Evolutionary conservation across 2,797 vertebrate species (phyloP).

Genomic region (Pseudochirops cupreus): DNA sequence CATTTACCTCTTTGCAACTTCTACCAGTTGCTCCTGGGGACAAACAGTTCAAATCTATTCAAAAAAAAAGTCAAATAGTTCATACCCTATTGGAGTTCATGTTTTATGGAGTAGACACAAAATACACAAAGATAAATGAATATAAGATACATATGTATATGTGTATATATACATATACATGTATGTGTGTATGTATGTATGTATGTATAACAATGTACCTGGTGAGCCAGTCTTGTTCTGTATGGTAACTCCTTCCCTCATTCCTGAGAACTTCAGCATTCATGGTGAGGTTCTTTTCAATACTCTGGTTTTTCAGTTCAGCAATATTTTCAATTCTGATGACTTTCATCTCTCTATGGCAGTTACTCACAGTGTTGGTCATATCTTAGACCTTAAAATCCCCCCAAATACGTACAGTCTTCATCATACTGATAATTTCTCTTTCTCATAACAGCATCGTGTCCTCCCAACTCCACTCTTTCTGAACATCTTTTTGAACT

Average conservation of each 20-base stretch:
- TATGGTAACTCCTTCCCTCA: background rate
- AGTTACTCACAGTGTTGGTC: background rate
- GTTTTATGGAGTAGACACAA: background rate
- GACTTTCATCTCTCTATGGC: background rate
- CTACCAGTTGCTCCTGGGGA: background rate
- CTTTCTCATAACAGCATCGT: background rate
- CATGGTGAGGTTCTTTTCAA: background rate
- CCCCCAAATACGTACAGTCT: background rate
- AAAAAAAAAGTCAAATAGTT: background rate
- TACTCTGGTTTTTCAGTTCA: background rate
- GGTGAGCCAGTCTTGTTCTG: background rate
- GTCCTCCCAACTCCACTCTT: background rate
- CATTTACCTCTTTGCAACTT: background rate
- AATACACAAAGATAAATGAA: background rate
- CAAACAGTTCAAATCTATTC: background rate
- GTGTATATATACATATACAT: too few relatives aligned
- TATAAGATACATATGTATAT: background rate
- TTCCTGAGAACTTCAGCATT: conserved; percentile 4
- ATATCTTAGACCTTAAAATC: background rate
- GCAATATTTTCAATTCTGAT: background rate
- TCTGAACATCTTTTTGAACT: background rate
- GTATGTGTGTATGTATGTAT: too few relatives aligned
- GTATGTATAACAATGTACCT: background rate
- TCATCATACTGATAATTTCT: background rate
- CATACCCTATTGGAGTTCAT: background rate